Base-by-base conservation (phyloP, 1,140 invertebrate genomes). In the Drosophila parabipectinata region DNA sequence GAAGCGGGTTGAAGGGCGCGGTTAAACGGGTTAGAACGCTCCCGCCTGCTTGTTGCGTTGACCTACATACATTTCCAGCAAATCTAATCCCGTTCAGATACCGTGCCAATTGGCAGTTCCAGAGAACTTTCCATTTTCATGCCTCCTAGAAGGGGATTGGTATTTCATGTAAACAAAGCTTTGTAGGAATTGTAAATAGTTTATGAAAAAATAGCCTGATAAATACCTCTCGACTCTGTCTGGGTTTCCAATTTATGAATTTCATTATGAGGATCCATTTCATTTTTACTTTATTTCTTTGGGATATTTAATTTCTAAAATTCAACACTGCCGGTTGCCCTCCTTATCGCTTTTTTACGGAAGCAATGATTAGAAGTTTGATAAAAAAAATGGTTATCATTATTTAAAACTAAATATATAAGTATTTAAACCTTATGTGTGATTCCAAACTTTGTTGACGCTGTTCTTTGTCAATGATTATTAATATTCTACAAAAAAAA, bases 1-100 rank as follows among this genome's bases (percentile, higher is more conserved):
- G 77, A 34, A 56, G 67, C 28, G 41, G 58, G 55, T 71, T 77
- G 69, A 78, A 85, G 74, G 82, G 82, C 78, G 78, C 82, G 82
- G 82, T 71, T 85, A 56, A 41, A 51, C 12, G 39, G 34, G 52
- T 48, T 57, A 37, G 21, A 54, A 21, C 18, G 44, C 44, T 47
- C 44, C 37, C 52, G 18, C 30, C 34, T 34, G 69, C 71, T 73
- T 73, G 58, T 72, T 64, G 66, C 48, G 47, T 64, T 85, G 82
- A 87, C 81, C 82, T 54, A 80, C 73, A 81, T 87, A 80, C 73
- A 81, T 87, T 61, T 39, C 21, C 32, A 14, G 28, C 4, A 14
- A 12, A 15, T 39, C 30, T 26, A 26, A n/a, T 45, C 53, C 60
- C 60, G 37, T 15, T 58, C 4, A 56, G 50, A 26, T 68, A 62